Conservation (phyloP, 2,888 invertebrate genomes). For the Latheticus oryzae region DNA sequence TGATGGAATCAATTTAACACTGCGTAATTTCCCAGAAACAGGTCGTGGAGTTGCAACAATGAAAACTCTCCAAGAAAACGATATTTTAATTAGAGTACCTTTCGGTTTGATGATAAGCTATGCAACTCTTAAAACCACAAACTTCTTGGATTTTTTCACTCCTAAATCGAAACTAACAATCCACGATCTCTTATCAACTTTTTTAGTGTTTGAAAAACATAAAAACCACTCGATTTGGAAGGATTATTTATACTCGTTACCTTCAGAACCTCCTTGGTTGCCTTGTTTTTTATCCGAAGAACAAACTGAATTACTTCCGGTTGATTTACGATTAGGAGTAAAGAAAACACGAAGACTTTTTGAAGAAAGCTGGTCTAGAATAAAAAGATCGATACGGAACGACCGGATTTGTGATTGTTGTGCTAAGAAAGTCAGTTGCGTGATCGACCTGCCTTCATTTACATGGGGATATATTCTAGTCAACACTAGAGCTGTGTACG, state of each 20-base stretch:
- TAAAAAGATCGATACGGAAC: constrained; percentile 65
- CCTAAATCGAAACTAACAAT: constrained; percentile 67
- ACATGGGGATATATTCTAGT: constrained; percentile 87
- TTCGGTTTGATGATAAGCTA: constrained; percentile 69
- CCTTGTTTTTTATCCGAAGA: constrained; percentile 75
- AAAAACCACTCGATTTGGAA: constrained; percentile 71
- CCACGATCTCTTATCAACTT: constrained; percentile 80
- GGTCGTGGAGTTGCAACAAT: constrained; percentile 81
- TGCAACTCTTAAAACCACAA: constrained; percentile 41
- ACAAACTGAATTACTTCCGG: constrained; percentile 70
- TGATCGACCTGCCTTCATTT: constrained; percentile 71
- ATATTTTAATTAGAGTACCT: constrained; percentile 73
- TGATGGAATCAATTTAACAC: constrained; percentile 65
- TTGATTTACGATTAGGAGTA: constrained; percentile 69
- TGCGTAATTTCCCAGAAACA: constrained; percentile 73
- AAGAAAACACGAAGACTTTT: constrained; percentile 56
- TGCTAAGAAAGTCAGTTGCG: constrained; percentile 49
- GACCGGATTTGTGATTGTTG: constrained; percentile 13
- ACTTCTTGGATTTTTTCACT: constrained; percentile 35
- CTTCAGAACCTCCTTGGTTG: constrained; percentile 71
- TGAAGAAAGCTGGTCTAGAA: constrained; percentile 61
- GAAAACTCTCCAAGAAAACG: constrained; percentile 68
- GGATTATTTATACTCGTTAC: constrained; percentile 78
- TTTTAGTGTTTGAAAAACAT: constrained; percentile 76
- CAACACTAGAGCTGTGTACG: constrained; percentile 86